phyloP scores from a whole-genome alignment of 1,140 invertebrate genomes.

The Polypedilum pembai region DNA sequence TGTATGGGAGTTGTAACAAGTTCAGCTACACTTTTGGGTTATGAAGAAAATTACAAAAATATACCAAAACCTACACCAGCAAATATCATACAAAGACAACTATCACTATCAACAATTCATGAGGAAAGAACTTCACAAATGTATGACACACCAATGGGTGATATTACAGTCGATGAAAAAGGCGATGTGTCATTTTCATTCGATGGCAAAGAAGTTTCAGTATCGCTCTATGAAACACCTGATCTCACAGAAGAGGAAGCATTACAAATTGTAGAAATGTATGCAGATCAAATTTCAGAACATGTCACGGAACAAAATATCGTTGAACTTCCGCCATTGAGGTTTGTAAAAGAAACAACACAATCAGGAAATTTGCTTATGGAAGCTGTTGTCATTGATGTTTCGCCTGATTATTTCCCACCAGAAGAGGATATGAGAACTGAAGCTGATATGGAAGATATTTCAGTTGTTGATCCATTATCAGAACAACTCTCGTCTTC shows the following conservation, averaged over 20 bases:
- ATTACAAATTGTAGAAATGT: slow-evolving; percentile 86
- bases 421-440: slow-evolving; percentile 73
- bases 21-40: slow-evolving; percentile 77
- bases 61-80: slow-evolving; percentile 46
- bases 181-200: slow-evolving; percentile 82
- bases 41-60: slow-evolving; percentile 61
- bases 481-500: slow-evolving; percentile 42
- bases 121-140: slow-evolving; percentile 83
- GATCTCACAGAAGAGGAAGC: slow-evolving; percentile 87
- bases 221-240: slow-evolving; percentile 83
- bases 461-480: slow-evolving; percentile 54
- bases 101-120: slow-evolving; percentile 80
- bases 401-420: slow-evolving; percentile 73
- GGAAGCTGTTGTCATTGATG: slow-evolving; percentile 86
- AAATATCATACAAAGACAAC: slow-evolving; percentile 58
- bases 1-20: slow-evolving; percentile 86
- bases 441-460: slow-evolving; percentile 77
- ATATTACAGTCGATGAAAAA: slow-evolving; percentile 68
- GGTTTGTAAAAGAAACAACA: slow-evolving; percentile 82
- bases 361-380: slow-evolving; percentile 76
- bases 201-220: slow-evolving; percentile 83
- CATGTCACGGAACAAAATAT: slow-evolving; percentile 81
- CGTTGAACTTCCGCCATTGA: slow-evolving; percentile 76
- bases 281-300: slow-evolving; percentile 83
- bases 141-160: slow-evolving; percentile 69